phyloP scores from a whole-genome alignment of 2,888 invertebrate species.

The Conomelus anceps region DNA sequence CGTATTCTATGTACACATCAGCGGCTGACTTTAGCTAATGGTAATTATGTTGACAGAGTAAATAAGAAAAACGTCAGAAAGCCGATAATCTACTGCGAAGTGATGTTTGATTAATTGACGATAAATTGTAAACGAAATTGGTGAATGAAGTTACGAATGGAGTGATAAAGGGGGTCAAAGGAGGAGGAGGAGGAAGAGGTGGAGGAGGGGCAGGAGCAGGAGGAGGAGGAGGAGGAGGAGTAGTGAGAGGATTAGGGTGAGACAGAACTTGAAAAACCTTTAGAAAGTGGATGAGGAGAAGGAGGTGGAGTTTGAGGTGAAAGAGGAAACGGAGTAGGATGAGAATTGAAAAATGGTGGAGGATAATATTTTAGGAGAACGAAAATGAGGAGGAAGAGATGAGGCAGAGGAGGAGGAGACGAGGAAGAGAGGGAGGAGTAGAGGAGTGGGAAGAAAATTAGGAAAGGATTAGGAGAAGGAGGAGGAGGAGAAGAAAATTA shows the following conservation, averaged over 20 bases:
- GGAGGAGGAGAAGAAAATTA: not conserved
- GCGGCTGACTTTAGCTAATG: too few species aligned
- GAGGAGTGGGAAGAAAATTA: not conserved
- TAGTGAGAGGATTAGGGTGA: not conserved
- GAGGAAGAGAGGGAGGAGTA: not conserved
- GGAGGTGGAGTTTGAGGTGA: not conserved
- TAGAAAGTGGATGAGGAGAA: not conserved
- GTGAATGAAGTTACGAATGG: not conserved
- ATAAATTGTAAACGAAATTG: not conserved
- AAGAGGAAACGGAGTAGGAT: too few species aligned
- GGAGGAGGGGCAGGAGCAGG: not conserved
- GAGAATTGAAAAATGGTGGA: too few species aligned
- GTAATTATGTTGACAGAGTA: not conserved
- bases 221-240: not conserved
- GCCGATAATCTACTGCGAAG: not conserved
- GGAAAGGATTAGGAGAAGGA: not conserved
- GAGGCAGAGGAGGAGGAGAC: not conserved
- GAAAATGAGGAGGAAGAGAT: not conserved
- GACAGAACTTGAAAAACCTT: too few species aligned
- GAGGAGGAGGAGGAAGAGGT: too few species aligned
- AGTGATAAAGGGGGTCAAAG: not conserved
- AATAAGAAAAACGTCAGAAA: not conserved
- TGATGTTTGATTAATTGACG: not conserved
- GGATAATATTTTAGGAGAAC: not conserved
- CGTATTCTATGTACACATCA: too few species aligned